Evolutionary conservation across 2,888 invertebrate genomes (phyloP), one percentile per base, ranked within the genome.

Genomic region (Lysandra coridon): DNA sequence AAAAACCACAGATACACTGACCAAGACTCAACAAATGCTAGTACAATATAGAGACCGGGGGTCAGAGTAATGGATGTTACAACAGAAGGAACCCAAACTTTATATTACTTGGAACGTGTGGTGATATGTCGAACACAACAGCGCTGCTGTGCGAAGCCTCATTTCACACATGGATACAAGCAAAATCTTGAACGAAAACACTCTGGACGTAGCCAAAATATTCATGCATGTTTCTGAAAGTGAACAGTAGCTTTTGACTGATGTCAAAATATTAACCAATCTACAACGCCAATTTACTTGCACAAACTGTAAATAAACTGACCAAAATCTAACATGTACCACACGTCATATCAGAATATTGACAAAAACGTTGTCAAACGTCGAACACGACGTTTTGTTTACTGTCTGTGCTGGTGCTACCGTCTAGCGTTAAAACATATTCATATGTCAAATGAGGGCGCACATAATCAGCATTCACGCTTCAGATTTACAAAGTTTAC

Each of bases 401-500:
- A 40, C 5, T 40, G 1, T 44, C 44, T 44, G 7, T 44, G 44
- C 40, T 40, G 40, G 40, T 40, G 40, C 40, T 40, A 6, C 40
- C 40, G 1, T 40, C 40, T 40, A 40, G 40, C 40, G 40, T 40
- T 6, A 40, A 40, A 40, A 40, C 40, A 7, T 14, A 33, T 69
- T 69, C 53, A 33, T 57, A 53, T 49, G 75, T 76, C 57, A 53
- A 76, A 49, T 75, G 30, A 64, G n/a, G 1, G 12, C 14, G 57
- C 75, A 75, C 75, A 76, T 69, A 69, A 1, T 57, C 53, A 33
- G 44, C 6, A 33, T 5, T 49, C 75, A 33, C 53, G 76, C 76
- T 33, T 33, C 76, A 30, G 14, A 57, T 76, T 75, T 76, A 57
- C 7, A 76, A 57, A 76, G 76, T 57, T 76, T 76, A 76, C 76